A percentile compares a stretch with the other conserved stretches of the same genome.
These are phyloP conservation scores for Notamacropus eugenii DNA, from an alignment of 2,797 vertebrate genomes.

Conservation along the genomic window DNA sequence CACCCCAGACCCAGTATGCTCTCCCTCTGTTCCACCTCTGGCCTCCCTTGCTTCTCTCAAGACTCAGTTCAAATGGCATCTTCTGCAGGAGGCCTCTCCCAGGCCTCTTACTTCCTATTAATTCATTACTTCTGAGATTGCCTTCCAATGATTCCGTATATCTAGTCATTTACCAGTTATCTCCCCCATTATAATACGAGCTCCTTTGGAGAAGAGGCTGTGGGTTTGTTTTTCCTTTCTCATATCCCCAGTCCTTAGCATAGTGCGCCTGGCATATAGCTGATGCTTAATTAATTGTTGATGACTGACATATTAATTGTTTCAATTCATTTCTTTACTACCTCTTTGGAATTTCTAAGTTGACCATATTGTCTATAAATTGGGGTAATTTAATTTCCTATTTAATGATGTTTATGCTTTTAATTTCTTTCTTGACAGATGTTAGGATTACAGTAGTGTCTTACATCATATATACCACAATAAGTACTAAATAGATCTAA, in stretches of 20 bases:
- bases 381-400: not conserved
- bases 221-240: not conserved
- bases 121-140: not conserved
- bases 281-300: not conserved
- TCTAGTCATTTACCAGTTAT: not conserved
- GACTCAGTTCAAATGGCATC: too few relatives aligned
- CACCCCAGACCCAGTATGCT: not conserved
- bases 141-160: not conserved
- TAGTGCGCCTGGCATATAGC: not conserved
- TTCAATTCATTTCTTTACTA: not conserved
- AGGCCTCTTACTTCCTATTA: not conserved
- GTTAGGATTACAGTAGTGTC: not conserved
- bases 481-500: not conserved
- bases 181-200: not conserved
- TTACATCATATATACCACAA: not conserved
- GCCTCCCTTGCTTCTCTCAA: not conserved
- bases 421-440: not conserved
- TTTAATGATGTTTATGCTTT: not conserved
- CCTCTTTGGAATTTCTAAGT: not conserved
- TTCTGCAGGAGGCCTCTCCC: not conserved
- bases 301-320: not conserved
- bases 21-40: not conserved
- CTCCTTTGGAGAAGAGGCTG: not conserved
- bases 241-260: not conserved
- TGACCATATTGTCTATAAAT: not conserved